A percentile compares a stretch with the other conserved stretches of the same genome.
Conservation (phyloP, 2,113 vertebrate genomes). For the Arothron firmamentum region DNA sequence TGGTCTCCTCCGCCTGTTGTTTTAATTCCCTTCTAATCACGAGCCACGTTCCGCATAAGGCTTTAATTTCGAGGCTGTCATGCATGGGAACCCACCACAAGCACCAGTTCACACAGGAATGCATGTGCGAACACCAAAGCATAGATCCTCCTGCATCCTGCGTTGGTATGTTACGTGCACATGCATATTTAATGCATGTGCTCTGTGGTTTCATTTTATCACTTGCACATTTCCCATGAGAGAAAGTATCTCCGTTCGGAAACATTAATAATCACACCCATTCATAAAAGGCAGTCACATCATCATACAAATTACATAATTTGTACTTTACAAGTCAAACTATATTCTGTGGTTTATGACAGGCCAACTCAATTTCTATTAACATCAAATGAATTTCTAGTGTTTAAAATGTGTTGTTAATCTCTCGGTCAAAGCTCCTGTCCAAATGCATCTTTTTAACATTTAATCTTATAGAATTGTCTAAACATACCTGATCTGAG, state of each 20-base stretch:
- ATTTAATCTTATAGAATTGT: slow-evolving; percentile 33
- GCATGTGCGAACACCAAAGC: slow-evolving; percentile 33
- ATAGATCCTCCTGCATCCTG: slow-evolving; percentile 20
- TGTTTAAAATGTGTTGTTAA: slow-evolving; percentile 20
- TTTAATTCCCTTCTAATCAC: slow-evolving; percentile 65
- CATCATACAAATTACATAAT: slow-evolving; percentile 37
- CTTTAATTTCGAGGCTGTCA: slow-evolving; percentile 67
- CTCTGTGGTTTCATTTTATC: slow-evolving; percentile 47
- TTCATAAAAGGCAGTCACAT: slow-evolving; percentile 32
- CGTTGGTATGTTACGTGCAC: slow-evolving; percentile 23
- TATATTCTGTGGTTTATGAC: slow-evolving; percentile 20
- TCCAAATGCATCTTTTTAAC: slow-evolving; percentile 26
- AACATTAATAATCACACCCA: slow-evolving; percentile 44
- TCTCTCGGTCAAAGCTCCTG: slow-evolving; percentile 2
- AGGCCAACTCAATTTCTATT: slow-evolving; percentile 20
- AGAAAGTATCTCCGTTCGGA: slow-evolving; percentile 39
- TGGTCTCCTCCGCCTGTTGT: slow-evolving; percentile 57
- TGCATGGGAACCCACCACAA: not conserved
- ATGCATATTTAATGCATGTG: slow-evolving; percentile 55
- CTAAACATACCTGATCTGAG: slow-evolving; percentile 39
- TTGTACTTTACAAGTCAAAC: slow-evolving; percentile 27
- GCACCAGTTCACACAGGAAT: slow-evolving; percentile 31
- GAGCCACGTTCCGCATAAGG: slow-evolving; percentile 58
- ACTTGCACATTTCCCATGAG: slow-evolving; percentile 49
- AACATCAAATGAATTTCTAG: slow-evolving; percentile 14